phyloP scores from a whole-genome alignment of 1,140 invertebrate genomes.

The Apocrypta bakeri region DNA sequence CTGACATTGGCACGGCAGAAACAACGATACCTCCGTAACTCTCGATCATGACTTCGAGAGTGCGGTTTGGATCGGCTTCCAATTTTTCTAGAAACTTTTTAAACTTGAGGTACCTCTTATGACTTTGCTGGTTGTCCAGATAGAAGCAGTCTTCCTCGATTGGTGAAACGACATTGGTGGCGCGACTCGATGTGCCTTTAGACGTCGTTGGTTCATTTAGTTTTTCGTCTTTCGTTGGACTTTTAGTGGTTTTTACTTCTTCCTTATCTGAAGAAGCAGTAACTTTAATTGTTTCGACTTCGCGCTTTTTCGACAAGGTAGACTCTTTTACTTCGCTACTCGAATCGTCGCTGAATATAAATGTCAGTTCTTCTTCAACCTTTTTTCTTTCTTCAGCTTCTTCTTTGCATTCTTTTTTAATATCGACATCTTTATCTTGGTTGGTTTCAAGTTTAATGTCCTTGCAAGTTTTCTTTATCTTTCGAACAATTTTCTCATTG shows the following conservation, averaged over 20 bases:
- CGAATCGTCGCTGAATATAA: conserved; percentile 28
- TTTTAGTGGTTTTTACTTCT: not conserved
- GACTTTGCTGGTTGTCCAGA: conserved; percentile 40
- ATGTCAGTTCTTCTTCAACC: not conserved
- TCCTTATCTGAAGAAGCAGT: not conserved
- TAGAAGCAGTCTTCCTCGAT: conserved; percentile 50
- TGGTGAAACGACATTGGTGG: not conserved
- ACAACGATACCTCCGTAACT: conserved; percentile 56
- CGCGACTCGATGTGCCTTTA: not conserved
- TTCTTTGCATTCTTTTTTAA: not conserved
- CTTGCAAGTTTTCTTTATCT: not conserved
- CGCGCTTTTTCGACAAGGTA: not conserved
- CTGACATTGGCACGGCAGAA: conserved; percentile 28
- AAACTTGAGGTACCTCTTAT: conserved; percentile 33
- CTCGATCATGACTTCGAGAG: conserved; percentile 59
- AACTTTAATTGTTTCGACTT: not conserved
- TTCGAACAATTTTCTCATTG: not conserved
- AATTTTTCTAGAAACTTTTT: conserved; percentile 48
- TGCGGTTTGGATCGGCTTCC: conserved; percentile 35
- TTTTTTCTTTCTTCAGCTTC: not conserved
- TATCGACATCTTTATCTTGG: conserved; percentile 2
- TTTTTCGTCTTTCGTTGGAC: not conserved
- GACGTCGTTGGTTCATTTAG: conserved; percentile 12
- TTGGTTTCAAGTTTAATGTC: not conserved
- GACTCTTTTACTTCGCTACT: not conserved